phyloP scores from a whole-genome alignment of 1,140 invertebrate species.

The Akabosia matsudoensis region DNA sequence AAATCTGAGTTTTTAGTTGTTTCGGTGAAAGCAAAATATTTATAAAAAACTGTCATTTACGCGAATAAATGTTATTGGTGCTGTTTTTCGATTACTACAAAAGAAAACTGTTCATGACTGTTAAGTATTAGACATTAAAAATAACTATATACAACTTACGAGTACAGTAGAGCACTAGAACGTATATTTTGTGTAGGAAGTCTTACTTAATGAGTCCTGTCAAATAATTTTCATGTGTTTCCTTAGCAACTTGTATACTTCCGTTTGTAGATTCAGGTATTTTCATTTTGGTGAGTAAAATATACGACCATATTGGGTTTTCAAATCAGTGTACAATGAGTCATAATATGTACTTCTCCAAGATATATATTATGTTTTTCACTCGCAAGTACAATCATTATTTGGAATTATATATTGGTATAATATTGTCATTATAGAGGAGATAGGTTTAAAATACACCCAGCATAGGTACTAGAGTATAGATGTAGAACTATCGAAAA shows the following conservation, averaged over 20 bases:
- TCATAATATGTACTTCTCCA: background rate
- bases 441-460: too few relatives aligned
- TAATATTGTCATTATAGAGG: too few relatives aligned
- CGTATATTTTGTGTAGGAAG: background rate
- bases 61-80: conserved; percentile 4
- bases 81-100: background rate
- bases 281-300: too few relatives aligned
- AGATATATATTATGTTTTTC: conserved; percentile 6
- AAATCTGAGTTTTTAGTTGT: background rate
- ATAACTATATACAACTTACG: background rate
- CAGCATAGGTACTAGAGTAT: background rate
- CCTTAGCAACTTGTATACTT: too few relatives aligned
- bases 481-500: too few relatives aligned
- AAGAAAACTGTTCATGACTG: conserved; percentile 12
- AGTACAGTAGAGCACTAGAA: background rate
- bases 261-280: too few relatives aligned
- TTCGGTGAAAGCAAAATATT: background rate
- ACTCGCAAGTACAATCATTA: conserved; percentile 17
- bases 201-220: too few relatives aligned
- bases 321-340: too few relatives aligned
- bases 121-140: background rate
- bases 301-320: too few relatives aligned
- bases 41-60: background rate
- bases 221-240: too few relatives aligned
- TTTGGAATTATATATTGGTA: background rate